These are phyloP conservation scores for Gymnocypris eckloni DNA, from an alignment of 2,797 vertebrate genomes.

Conservation along the genomic window DNA sequence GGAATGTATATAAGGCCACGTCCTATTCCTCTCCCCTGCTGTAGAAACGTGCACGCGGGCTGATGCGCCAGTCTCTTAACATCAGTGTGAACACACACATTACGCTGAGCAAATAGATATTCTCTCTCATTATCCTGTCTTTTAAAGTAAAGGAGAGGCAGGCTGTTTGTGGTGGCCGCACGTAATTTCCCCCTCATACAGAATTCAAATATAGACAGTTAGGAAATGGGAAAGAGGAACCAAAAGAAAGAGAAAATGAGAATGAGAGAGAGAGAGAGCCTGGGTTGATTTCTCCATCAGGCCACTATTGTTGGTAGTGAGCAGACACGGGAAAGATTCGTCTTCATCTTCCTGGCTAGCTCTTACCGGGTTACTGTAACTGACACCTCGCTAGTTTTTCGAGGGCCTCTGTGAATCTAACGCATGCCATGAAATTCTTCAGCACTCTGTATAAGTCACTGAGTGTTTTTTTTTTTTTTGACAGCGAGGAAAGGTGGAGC, in stretches of 20 bases:
- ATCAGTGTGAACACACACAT: conserved; percentile 77
- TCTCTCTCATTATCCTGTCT: conserved; percentile 81
- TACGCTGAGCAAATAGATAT: conserved; percentile 81
- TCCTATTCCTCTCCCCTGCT: conserved; percentile 28
- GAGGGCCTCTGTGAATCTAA: conserved; percentile 84
- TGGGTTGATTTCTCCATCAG: conserved; percentile 56
- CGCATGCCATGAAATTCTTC: conserved; percentile 83
- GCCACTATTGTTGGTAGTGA: conserved; percentile 20
- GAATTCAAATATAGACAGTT: conserved; percentile 73
- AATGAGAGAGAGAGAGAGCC: conserved; percentile 51
- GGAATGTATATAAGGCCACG: conserved; percentile 47
- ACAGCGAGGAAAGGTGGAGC: conserved; percentile 50
- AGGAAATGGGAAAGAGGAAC: conserved; percentile 56
- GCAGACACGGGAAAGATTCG: conserved; percentile 34
- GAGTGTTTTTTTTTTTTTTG: conserved; percentile 73
- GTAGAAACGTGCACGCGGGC: conserved; percentile 37
- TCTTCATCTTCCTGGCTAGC: conserved; percentile 41
- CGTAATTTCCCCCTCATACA: conserved; percentile 72
- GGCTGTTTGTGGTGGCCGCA: conserved; percentile 72
- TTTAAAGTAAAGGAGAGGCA: conserved; percentile 76
- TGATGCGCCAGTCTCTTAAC: conserved; percentile 68
- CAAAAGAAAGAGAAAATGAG: conserved; percentile 41
- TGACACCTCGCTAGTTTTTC: conserved; percentile 85
- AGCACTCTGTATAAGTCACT: conserved; percentile 82
- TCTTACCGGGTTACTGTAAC: conserved; percentile 73